Conservation (phyloP, 2,797 vertebrate genomes). For the Nyctibius grandis region DNA sequence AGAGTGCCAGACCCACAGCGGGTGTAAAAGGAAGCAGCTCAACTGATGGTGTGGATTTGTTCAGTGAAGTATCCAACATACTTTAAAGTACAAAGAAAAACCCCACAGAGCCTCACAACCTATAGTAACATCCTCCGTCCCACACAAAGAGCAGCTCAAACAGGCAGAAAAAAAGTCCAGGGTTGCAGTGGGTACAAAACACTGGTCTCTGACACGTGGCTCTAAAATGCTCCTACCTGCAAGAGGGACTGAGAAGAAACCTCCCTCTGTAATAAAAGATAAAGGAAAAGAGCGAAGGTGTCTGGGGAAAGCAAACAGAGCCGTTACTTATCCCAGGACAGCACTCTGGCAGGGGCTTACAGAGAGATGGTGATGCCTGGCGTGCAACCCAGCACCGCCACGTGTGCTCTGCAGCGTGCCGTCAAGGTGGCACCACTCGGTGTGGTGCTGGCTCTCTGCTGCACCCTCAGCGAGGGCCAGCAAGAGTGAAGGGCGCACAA, state of each 20-base stretch:
- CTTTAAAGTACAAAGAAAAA: not conserved
- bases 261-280: accelerated
- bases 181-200: not conserved
- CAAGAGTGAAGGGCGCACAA: accelerated
- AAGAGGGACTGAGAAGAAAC: not conserved
- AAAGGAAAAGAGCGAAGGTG: not conserved
- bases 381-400: accelerated
- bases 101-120: not conserved
- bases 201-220: accelerated
- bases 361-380: accelerated
- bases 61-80: not conserved
- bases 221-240: not conserved
- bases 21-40: not conserved
- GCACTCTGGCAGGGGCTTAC: not conserved
- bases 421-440: not conserved
- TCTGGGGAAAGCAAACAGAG: not conserved
- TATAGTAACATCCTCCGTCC: not conserved
- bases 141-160: not conserved
- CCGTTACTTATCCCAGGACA: not conserved
- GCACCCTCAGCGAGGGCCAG: accelerated
- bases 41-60: not conserved
- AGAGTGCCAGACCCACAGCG: not conserved
- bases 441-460: accelerated
- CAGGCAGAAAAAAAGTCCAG: not conserved
- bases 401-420: accelerated